phyloP scores from a whole-genome alignment of 2,888 invertebrate genomes.

The Brachylomia viminalis region DNA sequence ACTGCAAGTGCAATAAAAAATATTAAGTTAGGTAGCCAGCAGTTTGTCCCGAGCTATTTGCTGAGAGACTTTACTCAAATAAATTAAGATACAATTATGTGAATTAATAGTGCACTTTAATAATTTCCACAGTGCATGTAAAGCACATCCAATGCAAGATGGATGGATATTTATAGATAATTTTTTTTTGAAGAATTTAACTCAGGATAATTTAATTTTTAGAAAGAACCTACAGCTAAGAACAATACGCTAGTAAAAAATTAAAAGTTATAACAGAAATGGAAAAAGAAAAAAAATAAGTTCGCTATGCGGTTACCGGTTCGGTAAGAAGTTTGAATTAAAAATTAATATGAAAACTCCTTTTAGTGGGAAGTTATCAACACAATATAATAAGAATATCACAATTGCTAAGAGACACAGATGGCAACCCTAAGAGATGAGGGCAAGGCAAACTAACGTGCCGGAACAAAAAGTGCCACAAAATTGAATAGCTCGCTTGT shows the following conservation, averaged over 20 bases:
- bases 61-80: neutral
- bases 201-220: neutral
- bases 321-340: neutral
- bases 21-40: neutral
- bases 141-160: neutral
- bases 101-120: neutral
- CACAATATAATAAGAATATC: constrained; percentile 14
- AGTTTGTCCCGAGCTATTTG: neutral
- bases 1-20: constrained; percentile 16
- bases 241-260: neutral
- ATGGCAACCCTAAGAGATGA: constrained; percentile 69
- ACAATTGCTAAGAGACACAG: constrained; percentile 54
- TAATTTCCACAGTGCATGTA: neutral
- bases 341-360: too few species aligned
- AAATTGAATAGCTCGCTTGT: constrained; percentile 74
- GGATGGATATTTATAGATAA: too few species aligned
- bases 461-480: constrained; percentile 74
- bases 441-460: constrained; percentile 73
- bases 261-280: constrained; percentile 6
- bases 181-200: neutral
- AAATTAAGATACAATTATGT: neutral
- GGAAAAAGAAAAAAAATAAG: constrained; percentile 1
- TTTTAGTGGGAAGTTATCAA: constrained; percentile 1
- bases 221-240: neutral
- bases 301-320: neutral